phyloP scores from a whole-genome alignment of 2,888 invertebrate species.

The Papilio gigon region DNA sequence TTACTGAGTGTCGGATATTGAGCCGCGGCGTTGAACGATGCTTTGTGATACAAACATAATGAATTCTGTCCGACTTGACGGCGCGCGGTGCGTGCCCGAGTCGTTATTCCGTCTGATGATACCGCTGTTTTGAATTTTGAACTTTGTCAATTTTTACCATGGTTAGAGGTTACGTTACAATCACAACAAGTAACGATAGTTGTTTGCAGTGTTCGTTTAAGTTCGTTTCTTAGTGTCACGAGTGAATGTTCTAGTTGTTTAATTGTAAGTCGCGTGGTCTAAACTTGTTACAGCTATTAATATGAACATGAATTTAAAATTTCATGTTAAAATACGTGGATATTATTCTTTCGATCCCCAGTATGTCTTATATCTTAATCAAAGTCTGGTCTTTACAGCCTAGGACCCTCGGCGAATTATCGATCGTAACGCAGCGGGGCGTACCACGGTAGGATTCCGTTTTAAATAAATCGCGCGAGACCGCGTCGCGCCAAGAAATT shows the following conservation, averaged over 20 bases:
- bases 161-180: neutral
- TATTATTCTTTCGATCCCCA: slow-evolving; percentile 49
- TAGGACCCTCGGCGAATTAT: slow-evolving; percentile 72
- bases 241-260: too few species aligned
- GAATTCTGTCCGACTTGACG: slow-evolving; percentile 74
- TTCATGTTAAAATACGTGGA: neutral
- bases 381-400: slow-evolving; percentile 65
- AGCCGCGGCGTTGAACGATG: slow-evolving; percentile 53
- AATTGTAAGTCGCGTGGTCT: neutral
- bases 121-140: neutral
- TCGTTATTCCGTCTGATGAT: slow-evolving; percentile 40
- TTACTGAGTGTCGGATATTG: slow-evolving; percentile 63
- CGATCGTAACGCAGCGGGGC: slow-evolving; percentile 76
- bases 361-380: slow-evolving; percentile 75
- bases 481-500: slow-evolving; percentile 79
- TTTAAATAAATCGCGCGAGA: slow-evolving; percentile 79
- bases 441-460: slow-evolving; percentile 75
- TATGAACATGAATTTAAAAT: neutral
- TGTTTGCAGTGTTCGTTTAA: too few species aligned
- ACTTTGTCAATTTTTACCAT: neutral
- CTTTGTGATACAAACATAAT: slow-evolving; percentile 71
- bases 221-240: too few species aligned
- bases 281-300: neutral
- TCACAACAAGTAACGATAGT: neutral
- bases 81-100: slow-evolving; percentile 56